phyloP scores from a whole-genome alignment of 1,140 invertebrate species.

The Leptoteleia sp. region DNA sequence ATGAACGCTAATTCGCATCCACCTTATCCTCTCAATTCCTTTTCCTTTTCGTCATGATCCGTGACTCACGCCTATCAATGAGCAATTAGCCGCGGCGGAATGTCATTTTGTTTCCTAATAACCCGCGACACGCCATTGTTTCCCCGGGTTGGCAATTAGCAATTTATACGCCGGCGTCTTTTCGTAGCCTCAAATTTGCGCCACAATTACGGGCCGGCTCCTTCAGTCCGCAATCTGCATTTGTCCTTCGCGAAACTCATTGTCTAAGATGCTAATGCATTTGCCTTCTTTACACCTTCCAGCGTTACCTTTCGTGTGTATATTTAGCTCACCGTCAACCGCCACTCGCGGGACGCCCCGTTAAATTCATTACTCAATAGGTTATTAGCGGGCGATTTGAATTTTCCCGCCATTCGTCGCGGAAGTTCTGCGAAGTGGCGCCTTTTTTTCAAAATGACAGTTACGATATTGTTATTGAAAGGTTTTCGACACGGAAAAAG shows the following conservation, averaged over 20 bases:
- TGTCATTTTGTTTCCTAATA: conserved; percentile 59
- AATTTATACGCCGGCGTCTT: conserved; percentile 56
- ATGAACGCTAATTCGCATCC: conserved; percentile 25
- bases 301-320: too few relatives aligned
- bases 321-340: too few relatives aligned
- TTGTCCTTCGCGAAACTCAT: conserved; percentile 63
- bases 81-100: conserved; percentile 47
- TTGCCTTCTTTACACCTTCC: too few relatives aligned
- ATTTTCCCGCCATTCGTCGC: too few relatives aligned
- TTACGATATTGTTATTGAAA: too few relatives aligned
- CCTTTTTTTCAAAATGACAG: too few relatives aligned
- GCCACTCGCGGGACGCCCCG: too few relatives aligned
- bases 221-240: conserved; percentile 62
- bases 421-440: too few relatives aligned
- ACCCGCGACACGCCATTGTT: conserved; percentile 51
- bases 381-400: too few relatives aligned
- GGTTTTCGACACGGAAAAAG: too few relatives aligned
- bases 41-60: conserved; percentile 40
- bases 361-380: too few relatives aligned
- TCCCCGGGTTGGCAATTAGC: conserved; percentile 43
- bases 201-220: conserved; percentile 49
- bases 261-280: conserved; percentile 62
- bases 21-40: conserved; percentile 4
- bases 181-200: conserved; percentile 57
- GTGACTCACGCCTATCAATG: conserved; percentile 55